Base-by-base conservation (phyloP, 2,888 invertebrate genomes). In the Agrotis ipsilon region DNA sequence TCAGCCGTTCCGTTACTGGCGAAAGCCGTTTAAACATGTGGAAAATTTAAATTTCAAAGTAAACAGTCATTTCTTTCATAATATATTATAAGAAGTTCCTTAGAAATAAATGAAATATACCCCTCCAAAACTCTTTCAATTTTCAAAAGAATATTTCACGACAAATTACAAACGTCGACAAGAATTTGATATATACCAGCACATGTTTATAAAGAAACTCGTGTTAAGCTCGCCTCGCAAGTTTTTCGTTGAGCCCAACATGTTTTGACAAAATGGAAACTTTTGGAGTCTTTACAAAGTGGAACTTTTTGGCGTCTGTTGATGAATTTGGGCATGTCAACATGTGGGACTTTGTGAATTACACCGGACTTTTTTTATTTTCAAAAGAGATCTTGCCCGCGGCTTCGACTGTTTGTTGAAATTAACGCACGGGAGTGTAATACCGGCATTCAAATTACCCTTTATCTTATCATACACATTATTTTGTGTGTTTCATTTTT, bases 211-310 rank as follows among this genome's bases (percentile, higher is more conserved):
- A 48, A 68, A 67, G 52, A 64, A 73, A 65, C 13, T 78, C 18
- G 14, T 43, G 49, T 43, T 16, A 66, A 59, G 65, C 65, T 65
- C 21, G 55, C 43, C 19, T 63, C 58, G 57, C 19, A 72, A 58
- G 68, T 54, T 68, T 76, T 81, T 81, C 70, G 71, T 80, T 55
- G n/a, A 51, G 48, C 49, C 21, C 48, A 60, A 65, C 75, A 78
- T 64, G 65, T 68, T 75, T 19, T 5, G 62, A 75, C 57, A 60
- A 68, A 72, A 65, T 66, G 49, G 21, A 32, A 75, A 79, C 57
- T 79, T 81, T 27, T 11, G 19, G 58, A 65, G 43, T 43, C 72
- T 72, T 58, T 59, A 72, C 55, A 67, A 66, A 79, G 27, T 64
- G 4, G 6, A 79, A 78, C 39, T 78, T 68, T 60, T 18, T 51